phyloP scores from a whole-genome alignment of 2,113 vertebrate genomes.

The Channa maculata region DNA sequence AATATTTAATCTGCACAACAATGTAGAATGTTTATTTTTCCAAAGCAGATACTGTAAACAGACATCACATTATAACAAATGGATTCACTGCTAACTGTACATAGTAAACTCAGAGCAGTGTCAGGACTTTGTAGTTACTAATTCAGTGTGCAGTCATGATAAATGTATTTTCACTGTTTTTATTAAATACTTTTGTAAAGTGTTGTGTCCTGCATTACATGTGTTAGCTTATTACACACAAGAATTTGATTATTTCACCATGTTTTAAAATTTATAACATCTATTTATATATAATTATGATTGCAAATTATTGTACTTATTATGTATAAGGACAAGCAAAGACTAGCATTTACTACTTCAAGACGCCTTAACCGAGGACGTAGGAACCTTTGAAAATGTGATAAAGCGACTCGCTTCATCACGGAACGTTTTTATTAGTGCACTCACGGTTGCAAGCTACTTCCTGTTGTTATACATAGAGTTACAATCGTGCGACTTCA shows the following conservation, averaged over 20 bases:
- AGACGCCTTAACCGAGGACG: too few species aligned
- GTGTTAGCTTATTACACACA: neutral
- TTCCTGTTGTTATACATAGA: neutral
- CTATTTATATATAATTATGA: too few species aligned
- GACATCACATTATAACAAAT: neutral
- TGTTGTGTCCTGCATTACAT: neutral
- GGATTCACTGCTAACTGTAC: slow-evolving; percentile 32
- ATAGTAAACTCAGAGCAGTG: slow-evolving; percentile 31
- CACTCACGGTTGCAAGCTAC: neutral
- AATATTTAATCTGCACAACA: neutral
- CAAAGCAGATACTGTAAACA: slow-evolving; percentile 22
- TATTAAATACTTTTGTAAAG: slow-evolving; percentile 67
- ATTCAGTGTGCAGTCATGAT: slow-evolving; percentile 12
- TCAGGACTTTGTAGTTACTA: slow-evolving; percentile 43
- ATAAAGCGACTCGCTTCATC: neutral
- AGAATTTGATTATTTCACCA: too few species aligned
- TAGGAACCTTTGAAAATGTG: slow-evolving; percentile 23
- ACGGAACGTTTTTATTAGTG: slow-evolving; percentile 54
- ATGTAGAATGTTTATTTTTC: slow-evolving; percentile 2
- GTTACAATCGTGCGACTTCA: too few species aligned
- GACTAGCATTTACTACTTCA: neutral
- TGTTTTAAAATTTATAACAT: too few species aligned
- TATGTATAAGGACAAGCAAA: too few species aligned
- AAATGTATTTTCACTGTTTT: slow-evolving; percentile 44
- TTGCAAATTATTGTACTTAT: too few species aligned